Evolutionary conservation across 2,113 vertebrate genomes (phyloP).

Genomic region (Pionites leucogaster): DNA sequence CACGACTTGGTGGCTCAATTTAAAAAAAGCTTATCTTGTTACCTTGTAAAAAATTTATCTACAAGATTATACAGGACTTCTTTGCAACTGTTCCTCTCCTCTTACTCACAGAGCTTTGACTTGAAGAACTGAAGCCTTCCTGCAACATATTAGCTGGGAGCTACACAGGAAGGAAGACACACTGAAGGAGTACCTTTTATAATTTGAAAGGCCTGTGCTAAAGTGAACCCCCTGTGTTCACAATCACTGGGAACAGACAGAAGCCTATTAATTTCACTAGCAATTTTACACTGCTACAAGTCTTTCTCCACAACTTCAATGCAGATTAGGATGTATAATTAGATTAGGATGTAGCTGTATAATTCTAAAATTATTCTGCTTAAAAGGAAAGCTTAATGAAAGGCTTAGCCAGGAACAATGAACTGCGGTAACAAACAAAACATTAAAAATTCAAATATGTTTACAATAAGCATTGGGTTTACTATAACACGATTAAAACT

Average conservation of each 20-base stretch:
- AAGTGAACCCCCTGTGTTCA: neutral
- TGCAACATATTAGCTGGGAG: neutral
- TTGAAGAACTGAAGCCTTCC: neutral
- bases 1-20: neutral
- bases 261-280: neutral
- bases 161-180: neutral
- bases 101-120: neutral
- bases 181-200: neutral
- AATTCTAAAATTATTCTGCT: neutral
- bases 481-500: neutral
- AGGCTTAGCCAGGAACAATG: neutral
- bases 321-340: neutral
- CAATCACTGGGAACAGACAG: fast-evolving
- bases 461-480: neutral
- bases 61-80: neutral
- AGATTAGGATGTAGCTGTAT: neutral
- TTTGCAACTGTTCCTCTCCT: neutral
- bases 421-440: neutral
- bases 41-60: neutral
- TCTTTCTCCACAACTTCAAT: neutral
- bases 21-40: neutral
- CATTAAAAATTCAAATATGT: neutral
- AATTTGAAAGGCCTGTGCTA: neutral
- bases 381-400: neutral
- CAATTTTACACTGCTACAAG: neutral